Evolutionary conservation across 2,113 vertebrate genomes (phyloP).

Genomic region (Dromiciops gliroides): DNA sequence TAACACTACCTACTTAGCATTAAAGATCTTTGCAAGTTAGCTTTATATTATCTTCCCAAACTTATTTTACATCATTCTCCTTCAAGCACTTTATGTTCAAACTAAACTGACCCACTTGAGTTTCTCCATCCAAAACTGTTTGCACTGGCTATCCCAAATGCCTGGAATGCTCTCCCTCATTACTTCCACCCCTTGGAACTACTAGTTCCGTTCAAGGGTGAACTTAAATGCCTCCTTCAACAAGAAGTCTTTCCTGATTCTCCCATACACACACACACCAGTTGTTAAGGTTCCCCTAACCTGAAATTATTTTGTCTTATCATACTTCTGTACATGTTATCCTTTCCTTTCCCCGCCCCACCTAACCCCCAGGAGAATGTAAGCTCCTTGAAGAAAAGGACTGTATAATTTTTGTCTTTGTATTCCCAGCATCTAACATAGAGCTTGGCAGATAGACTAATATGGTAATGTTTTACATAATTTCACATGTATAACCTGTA

Average conservation of each 20-base stretch:
- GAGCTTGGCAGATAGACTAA: not conserved
- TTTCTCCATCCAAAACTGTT: not conserved
- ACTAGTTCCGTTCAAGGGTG: not conserved
- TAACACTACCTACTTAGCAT: not conserved
- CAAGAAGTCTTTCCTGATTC: not conserved
- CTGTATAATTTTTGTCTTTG: not conserved
- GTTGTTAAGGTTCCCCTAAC: not conserved
- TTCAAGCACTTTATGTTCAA: not conserved
- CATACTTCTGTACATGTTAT: not conserved
- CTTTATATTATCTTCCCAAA: not conserved
- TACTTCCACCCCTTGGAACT: not conserved
- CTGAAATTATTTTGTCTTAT: not conserved
- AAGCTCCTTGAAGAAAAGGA: not conserved
- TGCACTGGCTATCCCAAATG: not conserved
- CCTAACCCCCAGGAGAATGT: not conserved
- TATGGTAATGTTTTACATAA: no score
- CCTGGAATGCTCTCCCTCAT: not conserved
- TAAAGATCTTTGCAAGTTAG: not conserved
- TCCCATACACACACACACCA: no score
- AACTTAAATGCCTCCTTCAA: not conserved
- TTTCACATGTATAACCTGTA: no score
- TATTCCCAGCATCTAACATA: not conserved
- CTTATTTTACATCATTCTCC: not conserved
- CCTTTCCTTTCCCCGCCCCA: not conserved
- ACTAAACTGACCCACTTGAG: not conserved